Conservation (phyloP, 1,140 invertebrate genomes). For the Drosophila simulans region DNA sequence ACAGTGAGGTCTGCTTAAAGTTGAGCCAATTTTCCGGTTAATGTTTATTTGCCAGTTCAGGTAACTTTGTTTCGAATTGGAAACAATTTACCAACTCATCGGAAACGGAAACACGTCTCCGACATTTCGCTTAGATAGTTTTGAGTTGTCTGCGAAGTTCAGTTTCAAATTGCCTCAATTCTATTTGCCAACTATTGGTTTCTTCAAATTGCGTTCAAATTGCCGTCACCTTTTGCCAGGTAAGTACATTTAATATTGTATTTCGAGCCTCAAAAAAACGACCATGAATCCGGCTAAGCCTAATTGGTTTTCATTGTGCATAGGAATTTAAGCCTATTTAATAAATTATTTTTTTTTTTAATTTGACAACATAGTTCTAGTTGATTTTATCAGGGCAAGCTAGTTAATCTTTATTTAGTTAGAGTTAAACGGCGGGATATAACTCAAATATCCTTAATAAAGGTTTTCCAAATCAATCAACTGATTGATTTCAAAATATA, state of each 20-base stretch:
- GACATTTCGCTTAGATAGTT: constrained; percentile 20
- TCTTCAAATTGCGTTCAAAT: neutral
- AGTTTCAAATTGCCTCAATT: constrained; percentile 6
- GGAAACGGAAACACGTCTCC: constrained; percentile 24
- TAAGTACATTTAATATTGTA: constrained; percentile 22
- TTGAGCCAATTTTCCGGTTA: constrained; percentile 1
- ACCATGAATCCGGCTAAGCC: too few species aligned
- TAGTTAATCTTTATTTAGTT: too few species aligned
- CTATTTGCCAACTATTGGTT: constrained; percentile 7
- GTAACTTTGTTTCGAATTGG: constrained; percentile 13
- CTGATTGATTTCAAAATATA: constrained; percentile 4
- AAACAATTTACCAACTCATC: constrained; percentile 21
- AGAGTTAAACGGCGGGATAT: too few species aligned
- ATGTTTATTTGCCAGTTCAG: constrained; percentile 7
- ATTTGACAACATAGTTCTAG: too few species aligned
- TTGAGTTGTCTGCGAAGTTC: constrained; percentile 19
- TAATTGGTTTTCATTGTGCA: neutral
- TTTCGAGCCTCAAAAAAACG: neutral
- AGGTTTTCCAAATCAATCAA: neutral
- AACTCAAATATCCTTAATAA: neutral
- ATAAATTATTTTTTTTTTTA: too few species aligned
- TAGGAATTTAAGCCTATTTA: neutral
- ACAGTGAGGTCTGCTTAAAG: neutral
- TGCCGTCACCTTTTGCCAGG: constrained; percentile 19
- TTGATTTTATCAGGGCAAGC: too few species aligned